Evolutionary conservation across 1,140 invertebrate species (phyloP), one percentile per base, ranked within the genome.

Genomic region (Hylaeus anthracinus): DNA sequence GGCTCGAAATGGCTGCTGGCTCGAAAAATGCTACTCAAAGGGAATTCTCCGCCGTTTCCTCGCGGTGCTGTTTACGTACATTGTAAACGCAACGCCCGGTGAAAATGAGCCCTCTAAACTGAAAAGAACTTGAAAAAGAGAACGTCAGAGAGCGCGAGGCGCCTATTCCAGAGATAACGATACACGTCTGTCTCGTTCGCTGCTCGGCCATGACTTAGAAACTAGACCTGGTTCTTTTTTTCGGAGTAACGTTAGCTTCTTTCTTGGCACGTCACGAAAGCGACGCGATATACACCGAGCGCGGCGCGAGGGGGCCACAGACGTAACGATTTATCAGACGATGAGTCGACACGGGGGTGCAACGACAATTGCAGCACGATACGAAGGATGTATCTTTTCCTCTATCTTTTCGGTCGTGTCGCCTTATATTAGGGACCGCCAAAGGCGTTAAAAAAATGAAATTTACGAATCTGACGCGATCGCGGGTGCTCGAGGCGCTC

Each of bases 21-120:
- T 70, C 69, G 66, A 73, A 75, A 78, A 80, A 84, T 81, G 83
- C 66, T 84, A 61, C 75, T 85, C 82, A 84, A 84, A 84, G 78
- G 77, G 72, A 84, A 81, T 85, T 78, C 53, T 63, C 53, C 69
- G 26, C 39, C 14, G 53, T 66, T 56, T 64, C 37, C 73, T 81
- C 73, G 65, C 67, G 79, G 69, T 10, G 55, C 65, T 80, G 73
- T 86, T 80, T 79, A 83, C 53, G 45, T 48, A 41, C 64, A 71
- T 77, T 69, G 83, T 70, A 80, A 83, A 84, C 75, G 61, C 56
- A 63, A 61, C 82, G 74, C 45, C 55, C 85, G 63, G 60, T 66
- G 82, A 65, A 71, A 86, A 77, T 61, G 60, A 61, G 72, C 67
- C 73, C 67, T 83, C 56, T 55, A 75, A 84, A 83, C 74, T 72